Evolutionary conservation across 2,797 vertebrate genomes (phyloP).

Genomic region (Heliangelus exortis): DNA sequence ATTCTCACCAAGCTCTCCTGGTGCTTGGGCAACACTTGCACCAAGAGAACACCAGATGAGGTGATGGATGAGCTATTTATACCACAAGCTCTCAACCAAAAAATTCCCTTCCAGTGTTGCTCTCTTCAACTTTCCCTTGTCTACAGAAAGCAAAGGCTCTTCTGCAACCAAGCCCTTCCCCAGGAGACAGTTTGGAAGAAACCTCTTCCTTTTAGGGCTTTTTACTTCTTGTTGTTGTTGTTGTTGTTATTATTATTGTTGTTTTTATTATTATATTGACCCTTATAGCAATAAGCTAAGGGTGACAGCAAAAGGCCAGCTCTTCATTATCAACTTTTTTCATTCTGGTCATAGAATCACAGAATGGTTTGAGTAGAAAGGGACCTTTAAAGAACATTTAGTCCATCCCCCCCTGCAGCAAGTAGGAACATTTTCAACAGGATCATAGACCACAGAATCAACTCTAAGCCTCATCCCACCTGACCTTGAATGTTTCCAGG

Average conservation of each 20-base stretch:
- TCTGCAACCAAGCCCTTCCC: neutral
- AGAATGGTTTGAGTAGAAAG: too few relatives aligned
- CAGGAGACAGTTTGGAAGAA: neutral
- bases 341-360: neutral
- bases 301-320: neutral
- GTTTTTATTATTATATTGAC: neutral
- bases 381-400: neutral
- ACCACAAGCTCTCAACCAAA: fast-evolving
- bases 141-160: neutral
- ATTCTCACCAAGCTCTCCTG: neutral
- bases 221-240: neutral
- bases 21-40: neutral
- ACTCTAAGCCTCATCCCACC: neutral
- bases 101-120: neutral
- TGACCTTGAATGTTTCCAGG: neutral
- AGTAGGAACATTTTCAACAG: neutral
- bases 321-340: neutral
- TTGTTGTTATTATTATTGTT: too few relatives aligned
- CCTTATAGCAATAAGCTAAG: neutral
- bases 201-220: neutral
- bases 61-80: neutral
- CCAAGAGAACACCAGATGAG: neutral
- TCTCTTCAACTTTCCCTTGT: neutral
- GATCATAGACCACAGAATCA: neutral
- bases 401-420: fast-evolving